These are phyloP conservation scores for Eurypyga helias DNA, from an alignment of 2,113 vertebrate species.

Conservation along the genomic window DNA sequence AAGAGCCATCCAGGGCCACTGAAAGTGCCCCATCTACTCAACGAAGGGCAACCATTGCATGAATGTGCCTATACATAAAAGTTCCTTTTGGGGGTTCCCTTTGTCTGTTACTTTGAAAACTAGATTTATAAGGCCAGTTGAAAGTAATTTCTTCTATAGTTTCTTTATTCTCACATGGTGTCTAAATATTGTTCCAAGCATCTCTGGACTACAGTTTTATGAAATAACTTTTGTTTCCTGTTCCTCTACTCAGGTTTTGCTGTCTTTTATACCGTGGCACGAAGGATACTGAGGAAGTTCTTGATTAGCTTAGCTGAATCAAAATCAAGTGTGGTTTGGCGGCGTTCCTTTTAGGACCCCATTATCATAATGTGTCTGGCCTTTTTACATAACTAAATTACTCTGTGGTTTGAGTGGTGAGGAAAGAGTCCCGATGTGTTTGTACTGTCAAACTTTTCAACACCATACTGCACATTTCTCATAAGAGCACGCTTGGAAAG, in stretches of 20 bases:
- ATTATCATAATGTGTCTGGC: slow-evolving; percentile 9
- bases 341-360: neutral
- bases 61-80: neutral
- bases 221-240: neutral
- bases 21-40: neutral
- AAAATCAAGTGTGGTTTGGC: slow-evolving; percentile 40
- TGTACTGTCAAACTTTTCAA: neutral
- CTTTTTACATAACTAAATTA: neutral
- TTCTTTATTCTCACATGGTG: neutral
- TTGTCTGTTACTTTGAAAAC: neutral
- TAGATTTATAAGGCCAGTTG: neutral
- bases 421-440: slow-evolving; percentile 3
- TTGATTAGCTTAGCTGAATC: neutral
- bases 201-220: neutral
- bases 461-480: neutral
- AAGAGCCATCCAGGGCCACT: neutral
- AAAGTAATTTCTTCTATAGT: neutral
- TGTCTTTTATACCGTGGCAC: neutral
- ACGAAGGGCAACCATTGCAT: neutral
- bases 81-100: neutral
- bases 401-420: slow-evolving; percentile 15
- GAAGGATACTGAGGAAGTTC: neutral
- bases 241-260: neutral
- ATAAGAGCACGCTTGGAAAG: neutral
- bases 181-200: neutral